phyloP scores from a whole-genome alignment of 2,113 vertebrate species.

The Micronisus gabar region DNA sequence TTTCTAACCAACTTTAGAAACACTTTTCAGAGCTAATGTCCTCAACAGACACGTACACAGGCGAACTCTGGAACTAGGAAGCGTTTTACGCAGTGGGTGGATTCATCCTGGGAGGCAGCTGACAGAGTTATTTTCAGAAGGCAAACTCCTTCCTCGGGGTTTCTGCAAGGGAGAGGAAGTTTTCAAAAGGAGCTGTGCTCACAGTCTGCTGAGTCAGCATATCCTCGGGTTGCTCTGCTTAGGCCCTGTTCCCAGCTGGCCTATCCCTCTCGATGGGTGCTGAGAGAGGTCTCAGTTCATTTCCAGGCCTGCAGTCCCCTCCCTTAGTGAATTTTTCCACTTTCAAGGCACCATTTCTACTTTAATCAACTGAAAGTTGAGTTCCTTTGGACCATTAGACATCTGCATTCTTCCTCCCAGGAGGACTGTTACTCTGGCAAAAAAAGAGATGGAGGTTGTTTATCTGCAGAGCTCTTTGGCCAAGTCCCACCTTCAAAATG shows the following conservation, averaged over 20 bases:
- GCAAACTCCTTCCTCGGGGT: neutral
- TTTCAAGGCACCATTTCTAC: neutral
- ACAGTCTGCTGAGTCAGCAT: neutral
- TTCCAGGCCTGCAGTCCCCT: neutral
- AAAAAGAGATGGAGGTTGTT: neutral
- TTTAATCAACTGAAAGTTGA: neutral
- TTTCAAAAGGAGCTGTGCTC: neutral
- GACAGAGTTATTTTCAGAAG: neutral
- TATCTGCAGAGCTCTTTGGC: constrained; percentile 13
- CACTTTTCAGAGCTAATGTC: neutral
- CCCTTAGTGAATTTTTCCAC: neutral
- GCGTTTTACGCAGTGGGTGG: fast-evolving
- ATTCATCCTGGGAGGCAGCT: neutral
- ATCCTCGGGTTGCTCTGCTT: neutral
- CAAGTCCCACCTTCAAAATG: neutral
- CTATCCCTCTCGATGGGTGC: neutral
- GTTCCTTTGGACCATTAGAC: neutral
- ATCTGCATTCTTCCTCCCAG: constrained; percentile 9
- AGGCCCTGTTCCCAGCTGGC: neutral
- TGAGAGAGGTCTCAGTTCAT: neutral
- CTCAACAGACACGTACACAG: fast-evolving
- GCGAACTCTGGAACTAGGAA: neutral
- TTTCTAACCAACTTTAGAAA: neutral
- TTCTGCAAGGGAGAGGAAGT: neutral
- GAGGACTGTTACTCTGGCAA: neutral